Conservation (phyloP, 2,113 vertebrate genomes). For the Ornithorhynchus anatinus region DNA sequence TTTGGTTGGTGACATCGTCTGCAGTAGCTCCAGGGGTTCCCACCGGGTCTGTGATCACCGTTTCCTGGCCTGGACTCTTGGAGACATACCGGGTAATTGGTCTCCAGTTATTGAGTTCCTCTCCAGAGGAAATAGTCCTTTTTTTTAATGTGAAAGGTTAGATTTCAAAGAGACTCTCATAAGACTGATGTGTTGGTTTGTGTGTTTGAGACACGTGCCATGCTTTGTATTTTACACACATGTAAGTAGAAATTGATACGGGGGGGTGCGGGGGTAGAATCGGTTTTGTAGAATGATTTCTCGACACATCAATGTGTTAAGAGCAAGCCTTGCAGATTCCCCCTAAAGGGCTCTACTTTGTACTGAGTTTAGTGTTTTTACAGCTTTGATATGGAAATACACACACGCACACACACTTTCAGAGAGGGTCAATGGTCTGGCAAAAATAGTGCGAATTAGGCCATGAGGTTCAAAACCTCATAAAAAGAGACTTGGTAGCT, state of each 20-base stretch:
- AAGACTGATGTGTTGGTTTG: conserved; percentile 35
- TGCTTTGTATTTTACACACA: conserved; percentile 20
- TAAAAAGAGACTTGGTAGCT: too few relatives aligned
- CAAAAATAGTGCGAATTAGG: not conserved
- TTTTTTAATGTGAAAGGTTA: fast-evolving
- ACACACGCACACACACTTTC: conserved; percentile 7
- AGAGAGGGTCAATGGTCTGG: not conserved
- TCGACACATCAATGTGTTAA: not conserved
- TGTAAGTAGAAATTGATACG: conserved; percentile 33
- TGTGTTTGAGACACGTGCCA: conserved; percentile 22
- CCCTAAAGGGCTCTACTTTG: conserved; percentile 24
- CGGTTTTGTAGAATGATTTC: not conserved
- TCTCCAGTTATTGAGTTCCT: not conserved
- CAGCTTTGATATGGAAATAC: conserved; percentile 39
- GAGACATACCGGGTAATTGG: not conserved
- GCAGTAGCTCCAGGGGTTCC: not conserved
- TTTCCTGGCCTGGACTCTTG: not conserved
- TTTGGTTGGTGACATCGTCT: not conserved
- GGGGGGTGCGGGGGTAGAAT: conserved; percentile 34
- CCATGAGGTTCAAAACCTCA: too few relatives aligned
- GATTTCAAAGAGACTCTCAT: not conserved
- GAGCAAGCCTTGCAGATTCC: conserved; percentile 16
- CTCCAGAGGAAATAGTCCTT: not conserved
- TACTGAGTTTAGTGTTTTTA: conserved; percentile 38
- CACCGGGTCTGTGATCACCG: not conserved